These are phyloP conservation scores for Anodontia alba DNA, from an alignment of 2,888 invertebrate genomes.

Conservation along the genomic window DNA sequence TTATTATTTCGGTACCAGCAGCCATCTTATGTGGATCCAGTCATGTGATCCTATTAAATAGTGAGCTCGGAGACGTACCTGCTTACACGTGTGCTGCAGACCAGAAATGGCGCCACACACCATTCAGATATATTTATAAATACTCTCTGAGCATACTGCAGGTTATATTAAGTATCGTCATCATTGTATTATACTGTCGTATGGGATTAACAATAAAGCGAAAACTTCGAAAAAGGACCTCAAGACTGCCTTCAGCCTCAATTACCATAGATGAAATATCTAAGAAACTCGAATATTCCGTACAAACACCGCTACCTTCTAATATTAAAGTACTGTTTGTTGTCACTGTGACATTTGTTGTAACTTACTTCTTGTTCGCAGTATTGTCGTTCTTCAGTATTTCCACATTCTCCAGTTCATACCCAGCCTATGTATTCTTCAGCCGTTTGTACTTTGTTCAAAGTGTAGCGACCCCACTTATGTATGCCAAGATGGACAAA, in stretches of 20 bases:
- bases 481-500: conserved; percentile 1
- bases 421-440: not conserved
- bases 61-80: not conserved
- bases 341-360: not conserved
- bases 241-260: not conserved
- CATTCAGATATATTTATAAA: not conserved
- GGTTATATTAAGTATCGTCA: not conserved
- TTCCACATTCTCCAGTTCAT: not conserved
- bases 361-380: not conserved
- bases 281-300: not conserved
- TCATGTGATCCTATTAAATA: not conserved
- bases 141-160: not conserved
- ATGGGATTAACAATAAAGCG: not conserved
- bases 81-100: not conserved
- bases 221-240: not conserved
- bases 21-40: conserved; percentile 2
- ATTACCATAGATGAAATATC: not conserved
- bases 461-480: not conserved
- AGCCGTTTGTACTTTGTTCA: not conserved
- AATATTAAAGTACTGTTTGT: conserved; percentile 1
- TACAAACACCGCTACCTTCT: not conserved
- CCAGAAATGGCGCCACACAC: not conserved
- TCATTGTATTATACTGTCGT: not conserved
- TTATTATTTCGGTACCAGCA: not conserved
- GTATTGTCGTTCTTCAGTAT: not conserved